Base-by-base conservation (phyloP, 1,140 invertebrate species). In the Centruroides sculpturatus region DNA sequence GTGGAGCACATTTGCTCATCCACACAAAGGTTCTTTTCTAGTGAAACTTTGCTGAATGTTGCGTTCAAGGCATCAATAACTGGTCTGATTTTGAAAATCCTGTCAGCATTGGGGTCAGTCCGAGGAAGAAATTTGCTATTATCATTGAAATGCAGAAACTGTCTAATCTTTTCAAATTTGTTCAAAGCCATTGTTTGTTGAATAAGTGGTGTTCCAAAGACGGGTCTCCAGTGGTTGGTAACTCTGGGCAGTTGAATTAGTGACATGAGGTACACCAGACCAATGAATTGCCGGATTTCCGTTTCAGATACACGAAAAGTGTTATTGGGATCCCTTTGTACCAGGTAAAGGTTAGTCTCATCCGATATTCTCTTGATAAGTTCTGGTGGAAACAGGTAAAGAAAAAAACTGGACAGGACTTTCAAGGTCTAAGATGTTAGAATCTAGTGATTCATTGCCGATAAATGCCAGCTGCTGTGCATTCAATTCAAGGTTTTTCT, bases 11-110 rank as follows among this genome's bases (percentile, higher is more conserved):
- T n/a, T n/a, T n/a, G n/a, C n/a, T n/a, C n/a, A 68, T 54, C 71
- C 49, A 68, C 70, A 71, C 59, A 70, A 68, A 59, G 49, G 6
- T 23, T 3, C n/a, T 59, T 35, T 35, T 53, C 41, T 5, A 52
- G 12, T 5, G 50, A 50, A 4, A 59, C n/a, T 6, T 2, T 50
- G 5, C 5, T 4, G 53, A 59, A 59, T 52, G 23, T 59, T 52
- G 23, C 4, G 12, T 52, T 47, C 10, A 59, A 52, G n/a, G 36
- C 2, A 7, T 52, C 49, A 4, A 59, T 52, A 35, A 59, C 11
- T 4, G 58, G 58, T 59, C 35, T 52, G 36, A 59, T 59, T 46
- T 59, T 62, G 48, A 46, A 36, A 5, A 62, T 23, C 51, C 36
- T 46, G 10, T 62, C 51, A 48, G 3, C 8, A 4, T 23, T 12